Evolutionary conservation across 1,140 invertebrate genomes (phyloP).

Genomic region (Heliconius hermathena): DNA sequence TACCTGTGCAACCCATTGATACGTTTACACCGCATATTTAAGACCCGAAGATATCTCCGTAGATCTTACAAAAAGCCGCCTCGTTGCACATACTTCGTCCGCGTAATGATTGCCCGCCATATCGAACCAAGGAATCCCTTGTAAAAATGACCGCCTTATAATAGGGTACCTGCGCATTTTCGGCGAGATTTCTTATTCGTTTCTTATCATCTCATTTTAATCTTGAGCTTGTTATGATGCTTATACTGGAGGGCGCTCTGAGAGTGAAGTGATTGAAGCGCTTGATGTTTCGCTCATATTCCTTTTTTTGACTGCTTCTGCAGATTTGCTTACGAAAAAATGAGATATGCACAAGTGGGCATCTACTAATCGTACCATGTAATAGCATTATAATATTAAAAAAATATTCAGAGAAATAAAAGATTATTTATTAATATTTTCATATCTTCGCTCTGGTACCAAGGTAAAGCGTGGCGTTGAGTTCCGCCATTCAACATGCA

Average conservation of each 20-base stretch:
- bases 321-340: background rate
- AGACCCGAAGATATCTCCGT: slow-evolving; percentile 59
- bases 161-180: slow-evolving; percentile 71
- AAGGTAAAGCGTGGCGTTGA: no score
- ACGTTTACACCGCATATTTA: slow-evolving; percentile 63
- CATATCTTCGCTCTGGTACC: no score
- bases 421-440: no score
- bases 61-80: slow-evolving; percentile 62
- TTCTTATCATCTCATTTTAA: slow-evolving; percentile 75
- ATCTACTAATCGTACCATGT: background rate
- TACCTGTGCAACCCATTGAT: slow-evolving; percentile 59
- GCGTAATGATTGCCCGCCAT: slow-evolving; percentile 74
- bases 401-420: no score
- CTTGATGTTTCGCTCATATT: slow-evolving; percentile 54
- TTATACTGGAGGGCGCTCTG: slow-evolving; percentile 51
- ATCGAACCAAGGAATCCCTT: slow-evolving; percentile 74
- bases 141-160: slow-evolving; percentile 75
- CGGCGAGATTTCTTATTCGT: slow-evolving; percentile 74
- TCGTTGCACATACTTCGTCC: slow-evolving; percentile 52
- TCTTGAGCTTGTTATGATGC: slow-evolving; percentile 76
- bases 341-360: background rate
- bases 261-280: slow-evolving; percentile 59
- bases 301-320: slow-evolving; percentile 41
- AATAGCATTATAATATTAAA: no score
- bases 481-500: no score